Base-by-base conservation (phyloP, 2,888 invertebrate genomes). In the Dorcus hopei region DNA sequence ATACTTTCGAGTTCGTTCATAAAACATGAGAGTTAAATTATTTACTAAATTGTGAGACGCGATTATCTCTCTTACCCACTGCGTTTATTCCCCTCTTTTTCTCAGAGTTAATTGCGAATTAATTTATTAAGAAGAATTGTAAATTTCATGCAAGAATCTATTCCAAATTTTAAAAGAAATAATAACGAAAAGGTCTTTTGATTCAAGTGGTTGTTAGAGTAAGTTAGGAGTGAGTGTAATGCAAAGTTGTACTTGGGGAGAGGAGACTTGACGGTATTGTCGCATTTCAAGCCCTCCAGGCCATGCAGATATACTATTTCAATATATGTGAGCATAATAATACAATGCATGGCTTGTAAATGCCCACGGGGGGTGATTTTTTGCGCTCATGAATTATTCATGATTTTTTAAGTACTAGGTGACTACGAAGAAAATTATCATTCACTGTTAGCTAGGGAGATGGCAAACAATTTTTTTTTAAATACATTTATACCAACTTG, bases 261-360 rank as follows among this genome's bases (percentile, higher is more conserved):
- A 11, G 45, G 14, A 45, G 45, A 45, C 45, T 45, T 45, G 49
- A 14, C 52, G 52, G 23, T 47, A 26, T 69, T 69, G 72, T 73
- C 74, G 74, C 72, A 72, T 74, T 71, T 71, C 67, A 52, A 63
- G 59, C 56, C 69, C 74, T 68, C 61, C 59, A 56, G 70, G 74
- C 73, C 62, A 74, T 74, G 74, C 73, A 73, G 74, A 74, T 72
- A 70, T 62, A 66, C 67, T 65, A 70, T 71, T 70, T 70, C 66
- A 63, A 64, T 65, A 65, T 51, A 45, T 59, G 58, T 41, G 45
- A 33, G 49, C 19, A 45, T 48, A 38, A 19, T 53, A 49, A 49
- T 47, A 53, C 40, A 52, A 42, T 55, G 54, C 53, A 53, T 48
- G 53, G 49, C 58, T 58, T 58, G 53, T 52, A 52, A 58, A 58